Evolutionary conservation across 1,140 invertebrate genomes (phyloP).

Genomic region (Cyrtorhinus lividipennis): DNA sequence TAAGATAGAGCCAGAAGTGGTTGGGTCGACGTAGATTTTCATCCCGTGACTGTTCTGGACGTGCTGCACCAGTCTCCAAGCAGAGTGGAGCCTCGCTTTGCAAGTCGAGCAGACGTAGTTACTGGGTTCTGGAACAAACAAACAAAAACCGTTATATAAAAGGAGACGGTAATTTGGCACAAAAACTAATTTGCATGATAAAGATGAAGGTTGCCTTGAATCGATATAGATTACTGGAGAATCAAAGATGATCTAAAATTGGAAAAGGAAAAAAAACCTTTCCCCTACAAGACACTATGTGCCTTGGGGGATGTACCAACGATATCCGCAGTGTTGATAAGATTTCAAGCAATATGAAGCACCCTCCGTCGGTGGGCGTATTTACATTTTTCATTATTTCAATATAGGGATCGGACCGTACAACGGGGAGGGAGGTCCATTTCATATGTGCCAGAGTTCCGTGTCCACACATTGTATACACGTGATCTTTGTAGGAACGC

Average conservation of each 20-base stretch:
- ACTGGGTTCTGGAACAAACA: conserved; percentile 83
- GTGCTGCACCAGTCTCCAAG: conserved; percentile 88
- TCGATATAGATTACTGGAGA: no score
- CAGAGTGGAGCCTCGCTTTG: conserved; percentile 73
- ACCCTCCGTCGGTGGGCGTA: not conserved
- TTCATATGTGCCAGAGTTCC: not conserved
- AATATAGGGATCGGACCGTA: not conserved
- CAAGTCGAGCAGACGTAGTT: conserved; percentile 90
- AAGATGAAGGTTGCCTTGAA: no score
- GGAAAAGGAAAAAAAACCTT: not conserved
- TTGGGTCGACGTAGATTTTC: conserved; percentile 70
- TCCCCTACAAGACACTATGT: not conserved
- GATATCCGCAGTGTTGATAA: conserved; percentile 3
- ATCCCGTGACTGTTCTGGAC: conserved; percentile 86
- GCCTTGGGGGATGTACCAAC: not conserved
- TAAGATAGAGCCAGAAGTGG: conserved; percentile 31
- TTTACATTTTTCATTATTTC: conserved; percentile 9
- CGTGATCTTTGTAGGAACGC: not conserved
- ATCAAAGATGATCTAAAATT: no score
- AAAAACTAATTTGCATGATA: no score
- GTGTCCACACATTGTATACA: not conserved
- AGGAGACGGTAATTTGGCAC: no score
- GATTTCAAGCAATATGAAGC: conserved; percentile 1
- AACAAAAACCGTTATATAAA: no score
- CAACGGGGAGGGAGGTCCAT: not conserved